Conservation (phyloP, 2,888 invertebrate genomes). For the Sthenelais limicola region DNA sequence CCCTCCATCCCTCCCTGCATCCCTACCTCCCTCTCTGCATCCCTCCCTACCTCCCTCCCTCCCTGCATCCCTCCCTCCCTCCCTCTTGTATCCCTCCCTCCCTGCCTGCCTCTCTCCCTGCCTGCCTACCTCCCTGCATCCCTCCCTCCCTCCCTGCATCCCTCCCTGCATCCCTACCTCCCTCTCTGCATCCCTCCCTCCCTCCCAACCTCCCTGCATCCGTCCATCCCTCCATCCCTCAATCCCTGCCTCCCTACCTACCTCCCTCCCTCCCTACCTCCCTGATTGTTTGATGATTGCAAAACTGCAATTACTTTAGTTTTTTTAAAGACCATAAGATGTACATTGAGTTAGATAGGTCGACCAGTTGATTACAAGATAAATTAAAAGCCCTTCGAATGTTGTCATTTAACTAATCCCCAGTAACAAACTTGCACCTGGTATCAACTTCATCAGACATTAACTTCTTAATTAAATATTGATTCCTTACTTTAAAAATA, state of each 20-base stretch:
- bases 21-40: not conserved
- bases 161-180: slow-evolving; percentile 20
- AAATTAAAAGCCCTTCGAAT: no score
- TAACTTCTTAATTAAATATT: no score
- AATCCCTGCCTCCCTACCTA: not conserved
- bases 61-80: not conserved
- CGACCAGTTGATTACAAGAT: no score
- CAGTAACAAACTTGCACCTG: no score
- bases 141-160: not conserved
- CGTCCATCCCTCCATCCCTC: slow-evolving; percentile 2
- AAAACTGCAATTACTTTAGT: no score
- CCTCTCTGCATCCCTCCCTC: not conserved
- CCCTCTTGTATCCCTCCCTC: not conserved
- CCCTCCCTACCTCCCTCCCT: not conserved
- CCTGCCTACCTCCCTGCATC: not conserved
- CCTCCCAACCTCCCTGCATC: not conserved
- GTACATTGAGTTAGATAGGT: no score
- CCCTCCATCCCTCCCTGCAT: not conserved
- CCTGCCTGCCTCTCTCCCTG: slow-evolving; percentile 22
- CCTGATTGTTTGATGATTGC: not conserved
- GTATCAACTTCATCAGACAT: no score
- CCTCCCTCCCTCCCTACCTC: not conserved
- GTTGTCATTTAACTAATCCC: no score
- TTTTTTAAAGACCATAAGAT: no score
- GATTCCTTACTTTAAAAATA: no score